Base-by-base conservation (phyloP, 2,888 invertebrate genomes). In the Thereva nobilitata region DNA sequence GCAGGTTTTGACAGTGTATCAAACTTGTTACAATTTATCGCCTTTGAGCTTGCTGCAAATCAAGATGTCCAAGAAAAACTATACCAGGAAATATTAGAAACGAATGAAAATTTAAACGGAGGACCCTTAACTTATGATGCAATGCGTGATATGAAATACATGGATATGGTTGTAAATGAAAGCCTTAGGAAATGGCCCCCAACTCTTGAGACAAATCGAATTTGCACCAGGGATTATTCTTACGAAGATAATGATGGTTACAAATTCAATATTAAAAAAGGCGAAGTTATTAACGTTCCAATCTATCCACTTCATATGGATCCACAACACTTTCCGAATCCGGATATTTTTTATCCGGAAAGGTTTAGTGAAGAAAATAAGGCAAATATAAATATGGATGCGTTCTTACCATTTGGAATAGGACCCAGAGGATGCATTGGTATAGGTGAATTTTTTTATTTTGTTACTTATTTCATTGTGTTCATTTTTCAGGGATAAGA, bases 351-450 rank as follows among this genome's bases (percentile, higher is more conserved):
- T 61, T 83, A 86, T 73, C 87, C 87, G 6, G 82, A 85, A 70
- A 75, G 86, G 10, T 87, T 87, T 71, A 85, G 80, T 2, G 83
- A 85, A 0, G 83, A 85, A 70, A 86, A 86, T 72, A 85, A 84
- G 70, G 76, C 78, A 0, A 80, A 80, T n/a, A 82, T 83, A 10
- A 72, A 78, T 9, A 80, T 82, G 0, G 82, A 80, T 50, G 76
- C 82, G 0, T 86, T 84, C 68, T 71, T 83, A 71, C 86, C 86
- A 0, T 87, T 86, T 64, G 87, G 86, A 1, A 44, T 80, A 0
- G 88, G 88, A 3, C 87, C 85, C 1, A 82, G 87, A 66, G 86
- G 83, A 73, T 88, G 88, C 71, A 85, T 88, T 61, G 88, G 86
- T 79, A 67, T 45, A 1, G 23, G 5, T 23, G 5, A 41, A 9